phyloP scores from a whole-genome alignment of 2,888 invertebrate genomes.

The Tortrix viridana region DNA sequence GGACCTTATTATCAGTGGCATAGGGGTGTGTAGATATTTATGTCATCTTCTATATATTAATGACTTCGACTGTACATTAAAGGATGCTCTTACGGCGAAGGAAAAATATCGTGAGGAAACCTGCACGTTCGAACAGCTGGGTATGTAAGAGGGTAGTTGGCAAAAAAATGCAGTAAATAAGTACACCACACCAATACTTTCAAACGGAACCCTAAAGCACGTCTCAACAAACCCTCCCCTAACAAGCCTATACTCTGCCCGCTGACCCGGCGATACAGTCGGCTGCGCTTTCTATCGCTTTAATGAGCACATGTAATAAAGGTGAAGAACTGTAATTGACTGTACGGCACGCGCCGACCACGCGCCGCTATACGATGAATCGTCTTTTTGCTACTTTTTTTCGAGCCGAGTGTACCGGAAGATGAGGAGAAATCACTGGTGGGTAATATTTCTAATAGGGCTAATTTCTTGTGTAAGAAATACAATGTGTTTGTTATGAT shows the following conservation, averaged over 20 bases:
- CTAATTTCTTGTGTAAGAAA: constrained; percentile 4
- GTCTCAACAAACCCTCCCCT: constrained; percentile 30
- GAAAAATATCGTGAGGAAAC: too few species aligned
- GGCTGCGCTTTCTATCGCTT: constrained; percentile 70
- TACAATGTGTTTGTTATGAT: not conserved
- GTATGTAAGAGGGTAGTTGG: too few species aligned
- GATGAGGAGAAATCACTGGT: constrained; percentile 20
- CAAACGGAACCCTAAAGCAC: constrained; percentile 17
- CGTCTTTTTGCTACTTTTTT: constrained; percentile 22
- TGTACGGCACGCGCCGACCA: constrained; percentile 71
- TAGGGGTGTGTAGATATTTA: too few species aligned
- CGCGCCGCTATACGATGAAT: constrained; percentile 56
- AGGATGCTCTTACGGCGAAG: too few species aligned
- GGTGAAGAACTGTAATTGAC: constrained; percentile 78
- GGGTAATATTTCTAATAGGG: constrained; percentile 12
- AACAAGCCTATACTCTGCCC: constrained; percentile 16
- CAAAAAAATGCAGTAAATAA: too few species aligned
- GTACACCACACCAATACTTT: too few species aligned
- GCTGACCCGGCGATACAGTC: constrained; percentile 65
- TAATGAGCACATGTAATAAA: constrained; percentile 79
- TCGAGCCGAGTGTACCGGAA: constrained; percentile 29
- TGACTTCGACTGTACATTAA: too few species aligned
- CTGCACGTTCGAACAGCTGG: too few species aligned
- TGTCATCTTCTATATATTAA: too few species aligned
- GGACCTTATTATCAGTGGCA: too few species aligned